phyloP scores from a whole-genome alignment of 1,140 invertebrate species.

The Philopotamus ludificatus region DNA sequence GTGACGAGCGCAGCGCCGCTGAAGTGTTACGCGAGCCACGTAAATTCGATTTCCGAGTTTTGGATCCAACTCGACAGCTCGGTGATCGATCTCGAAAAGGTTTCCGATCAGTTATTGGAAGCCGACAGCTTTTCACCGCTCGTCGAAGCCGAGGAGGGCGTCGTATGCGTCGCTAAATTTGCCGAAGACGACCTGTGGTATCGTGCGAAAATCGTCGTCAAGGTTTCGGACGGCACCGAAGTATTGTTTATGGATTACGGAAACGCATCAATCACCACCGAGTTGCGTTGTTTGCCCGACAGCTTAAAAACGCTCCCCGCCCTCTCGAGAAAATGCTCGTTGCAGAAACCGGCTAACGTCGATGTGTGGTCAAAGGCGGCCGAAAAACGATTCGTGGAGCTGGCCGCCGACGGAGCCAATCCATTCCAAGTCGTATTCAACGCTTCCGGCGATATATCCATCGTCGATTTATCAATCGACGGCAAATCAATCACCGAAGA shows the following conservation, averaged over 20 bases:
- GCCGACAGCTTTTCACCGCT: slow-evolving; percentile 58
- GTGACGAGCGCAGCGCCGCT: slow-evolving; percentile 53
- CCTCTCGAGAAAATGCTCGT: slow-evolving; percentile 62
- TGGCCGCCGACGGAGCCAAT: slow-evolving; percentile 63
- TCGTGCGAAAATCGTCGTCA: slow-evolving; percentile 63
- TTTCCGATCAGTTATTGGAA: slow-evolving; percentile 58
- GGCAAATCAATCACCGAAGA: slow-evolving; percentile 62
- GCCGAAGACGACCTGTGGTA: slow-evolving; percentile 71
- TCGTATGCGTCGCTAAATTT: slow-evolving; percentile 67
- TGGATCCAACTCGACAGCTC: slow-evolving; percentile 69
- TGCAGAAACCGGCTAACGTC: slow-evolving; percentile 62
- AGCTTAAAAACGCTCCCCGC: slow-evolving; percentile 61
- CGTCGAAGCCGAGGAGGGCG: slow-evolving; percentile 56
- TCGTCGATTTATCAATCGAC: slow-evolving; percentile 63
- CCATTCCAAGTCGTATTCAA: slow-evolving; percentile 64
- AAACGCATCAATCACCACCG: slow-evolving; percentile 62
- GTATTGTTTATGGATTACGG: slow-evolving; percentile 75
- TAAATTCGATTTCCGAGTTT: slow-evolving; percentile 67
- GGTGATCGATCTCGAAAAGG: slow-evolving; percentile 60
- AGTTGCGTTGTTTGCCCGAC: slow-evolving; percentile 62
- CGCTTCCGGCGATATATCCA: slow-evolving; percentile 63
- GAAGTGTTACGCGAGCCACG: slow-evolving; percentile 64
- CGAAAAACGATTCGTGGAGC: slow-evolving; percentile 62
- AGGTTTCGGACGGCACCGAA: slow-evolving; percentile 61
- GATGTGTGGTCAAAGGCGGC: slow-evolving; percentile 63